Evolutionary conservation across 2,113 vertebrate genomes (phyloP).

Genomic region (Circaetus gallicus): DNA sequence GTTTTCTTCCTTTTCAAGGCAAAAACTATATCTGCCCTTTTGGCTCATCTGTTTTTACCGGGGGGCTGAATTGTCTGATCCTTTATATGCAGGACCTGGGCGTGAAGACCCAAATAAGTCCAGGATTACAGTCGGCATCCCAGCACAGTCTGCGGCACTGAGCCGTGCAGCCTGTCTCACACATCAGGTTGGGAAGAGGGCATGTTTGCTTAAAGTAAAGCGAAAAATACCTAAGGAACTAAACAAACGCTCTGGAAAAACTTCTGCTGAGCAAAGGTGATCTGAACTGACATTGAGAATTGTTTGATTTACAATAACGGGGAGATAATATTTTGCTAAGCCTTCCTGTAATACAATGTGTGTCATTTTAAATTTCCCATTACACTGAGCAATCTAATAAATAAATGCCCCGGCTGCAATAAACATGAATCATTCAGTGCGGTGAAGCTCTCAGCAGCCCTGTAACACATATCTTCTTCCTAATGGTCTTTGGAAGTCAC

Average conservation of each 20-base stretch:
- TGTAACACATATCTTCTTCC: constrained; percentile 31
- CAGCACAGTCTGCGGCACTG: not conserved
- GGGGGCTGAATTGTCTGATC: not conserved
- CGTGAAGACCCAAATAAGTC: not conserved
- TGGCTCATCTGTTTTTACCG: not conserved
- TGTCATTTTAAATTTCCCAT: constrained; percentile 66
- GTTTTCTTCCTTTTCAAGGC: not conserved
- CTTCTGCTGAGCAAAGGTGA: constrained; percentile 52
- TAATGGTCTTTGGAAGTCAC: constrained; percentile 49
- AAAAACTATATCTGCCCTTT: not conserved
- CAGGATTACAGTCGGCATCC: not conserved
- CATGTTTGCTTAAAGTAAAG: not conserved
- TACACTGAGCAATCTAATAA: constrained; percentile 62
- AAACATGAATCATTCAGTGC: constrained; percentile 62
- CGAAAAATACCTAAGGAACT: not conserved
- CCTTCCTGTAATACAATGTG: constrained; percentile 62
- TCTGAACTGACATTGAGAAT: constrained; percentile 58
- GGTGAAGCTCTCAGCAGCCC: constrained; percentile 41
- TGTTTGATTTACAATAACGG: constrained; percentile 66
- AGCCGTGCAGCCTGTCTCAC: not conserved
- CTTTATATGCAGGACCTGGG: not conserved
- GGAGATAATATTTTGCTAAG: constrained; percentile 70
- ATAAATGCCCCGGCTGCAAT: constrained; percentile 60
- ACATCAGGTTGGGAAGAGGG: not conserved
- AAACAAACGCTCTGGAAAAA: not conserved